Evolutionary conservation across 2,888 invertebrate genomes (phyloP).

Genomic region (Malthinus seriepunctatus): DNA sequence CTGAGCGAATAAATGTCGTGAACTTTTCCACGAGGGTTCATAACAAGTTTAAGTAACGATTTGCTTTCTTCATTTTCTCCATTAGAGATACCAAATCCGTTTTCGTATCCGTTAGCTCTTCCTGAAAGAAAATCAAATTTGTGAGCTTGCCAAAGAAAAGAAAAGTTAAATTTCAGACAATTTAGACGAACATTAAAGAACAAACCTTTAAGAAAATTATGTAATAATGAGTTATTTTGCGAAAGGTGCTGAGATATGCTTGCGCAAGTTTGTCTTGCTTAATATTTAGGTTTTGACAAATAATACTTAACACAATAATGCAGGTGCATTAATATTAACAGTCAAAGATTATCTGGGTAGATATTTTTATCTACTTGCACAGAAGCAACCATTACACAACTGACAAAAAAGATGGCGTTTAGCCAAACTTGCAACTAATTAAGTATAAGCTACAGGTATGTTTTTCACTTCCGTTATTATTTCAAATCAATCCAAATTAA

Average conservation of each 20-base stretch:
- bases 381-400: slow-evolving; percentile 41
- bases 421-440: slow-evolving; percentile 33
- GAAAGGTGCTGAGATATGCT: background rate
- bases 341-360: slow-evolving; percentile 43
- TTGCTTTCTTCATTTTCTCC: slow-evolving; percentile 50
- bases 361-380: slow-evolving; percentile 42
- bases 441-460: slow-evolving; percentile 32
- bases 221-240: background rate
- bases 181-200: background rate
- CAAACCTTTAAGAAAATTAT: slow-evolving; percentile 1
- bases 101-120: slow-evolving; percentile 32
- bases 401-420: slow-evolving; percentile 36
- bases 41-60: slow-evolving; percentile 69
- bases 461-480: slow-evolving; percentile 39
- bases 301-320: slow-evolving; percentile 7
- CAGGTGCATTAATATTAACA: slow-evolving; percentile 38
- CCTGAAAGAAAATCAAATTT: slow-evolving; percentile 21
- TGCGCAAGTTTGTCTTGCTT: no score
- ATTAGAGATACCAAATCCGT: slow-evolving; percentile 28
- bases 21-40: slow-evolving; percentile 76
- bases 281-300: no score
- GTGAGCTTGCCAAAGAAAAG: no score
- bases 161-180: background rate
- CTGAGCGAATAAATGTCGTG: slow-evolving; percentile 69
- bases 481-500: background rate